Evolutionary conservation across 2,888 invertebrate genomes (phyloP).

Genomic region (Tetropium fuscum): DNA sequence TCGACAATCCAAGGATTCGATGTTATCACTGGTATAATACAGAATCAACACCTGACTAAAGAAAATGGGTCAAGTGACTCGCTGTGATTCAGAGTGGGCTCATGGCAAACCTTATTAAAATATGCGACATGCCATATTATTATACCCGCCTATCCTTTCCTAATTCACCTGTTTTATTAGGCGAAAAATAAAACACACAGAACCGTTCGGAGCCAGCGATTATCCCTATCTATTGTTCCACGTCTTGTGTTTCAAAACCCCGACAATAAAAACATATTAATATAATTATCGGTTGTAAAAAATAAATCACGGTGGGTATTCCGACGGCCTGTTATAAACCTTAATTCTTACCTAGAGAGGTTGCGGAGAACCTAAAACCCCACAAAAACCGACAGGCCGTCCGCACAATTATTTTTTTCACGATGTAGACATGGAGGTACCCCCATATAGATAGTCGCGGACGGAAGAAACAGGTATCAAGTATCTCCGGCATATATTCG

Average conservation of each 20-base stretch:
- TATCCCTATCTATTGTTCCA: background rate
- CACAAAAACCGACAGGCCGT: conserved; percentile 12
- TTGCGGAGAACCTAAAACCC: conserved; percentile 18
- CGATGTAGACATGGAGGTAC: conserved; percentile 25
- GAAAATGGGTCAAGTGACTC: too few relatives aligned
- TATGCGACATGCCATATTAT: too few relatives aligned
- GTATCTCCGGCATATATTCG: conserved; percentile 38
- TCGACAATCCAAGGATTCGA: too few relatives aligned
- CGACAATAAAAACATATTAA: background rate
- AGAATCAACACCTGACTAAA: too few relatives aligned
- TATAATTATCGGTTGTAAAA: conserved; percentile 19
- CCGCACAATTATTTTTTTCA: conserved; percentile 23
- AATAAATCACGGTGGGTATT: conserved; percentile 22
- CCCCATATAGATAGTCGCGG: conserved; percentile 21
- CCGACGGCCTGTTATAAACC: conserved; percentile 16
- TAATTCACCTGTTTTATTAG: too few relatives aligned
- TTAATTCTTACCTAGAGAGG: conserved; percentile 14
- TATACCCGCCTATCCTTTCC: too few relatives aligned
- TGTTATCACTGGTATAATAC: too few relatives aligned
- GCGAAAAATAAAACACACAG: too few relatives aligned
- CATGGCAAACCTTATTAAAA: too few relatives aligned
- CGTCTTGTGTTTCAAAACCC: background rate
- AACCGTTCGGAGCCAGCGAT: too few relatives aligned
- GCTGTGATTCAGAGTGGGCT: too few relatives aligned
- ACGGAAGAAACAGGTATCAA: conserved; percentile 40